Percentiles rank a stretch among this genome's conserved stretches.
phyloP scores from a whole-genome alignment of 2,113 vertebrate species.

The Corythoichthys intestinalis region DNA sequence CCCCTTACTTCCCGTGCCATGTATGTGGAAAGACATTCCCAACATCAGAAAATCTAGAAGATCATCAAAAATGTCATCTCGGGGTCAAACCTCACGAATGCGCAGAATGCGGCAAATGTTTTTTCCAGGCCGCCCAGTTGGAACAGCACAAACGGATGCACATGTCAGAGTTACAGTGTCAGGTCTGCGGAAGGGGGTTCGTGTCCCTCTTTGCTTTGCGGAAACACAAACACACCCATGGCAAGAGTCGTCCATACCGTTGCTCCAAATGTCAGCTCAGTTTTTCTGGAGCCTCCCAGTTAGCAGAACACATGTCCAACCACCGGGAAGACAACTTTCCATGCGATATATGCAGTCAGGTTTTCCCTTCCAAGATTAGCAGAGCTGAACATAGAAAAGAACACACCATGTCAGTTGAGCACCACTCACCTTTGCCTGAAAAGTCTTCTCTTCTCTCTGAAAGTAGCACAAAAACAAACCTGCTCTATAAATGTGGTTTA shows the following conservation, averaged over 20 bases:
- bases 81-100: slow-evolving; percentile 77
- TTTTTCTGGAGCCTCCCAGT: slow-evolving; percentile 61
- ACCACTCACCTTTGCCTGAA: slow-evolving; percentile 25
- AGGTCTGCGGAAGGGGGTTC: slow-evolving; percentile 73
- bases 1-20: slow-evolving; percentile 77
- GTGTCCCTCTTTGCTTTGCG: slow-evolving; percentile 71
- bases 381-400: slow-evolving; percentile 72
- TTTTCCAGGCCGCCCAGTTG: slow-evolving; percentile 71
- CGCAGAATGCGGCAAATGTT: slow-evolving; percentile 74
- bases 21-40: slow-evolving; percentile 77
- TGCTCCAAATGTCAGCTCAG: slow-evolving; percentile 71
- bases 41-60: slow-evolving; percentile 73
- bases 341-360: slow-evolving; percentile 72
- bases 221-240: slow-evolving; percentile 72
- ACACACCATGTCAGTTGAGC: slow-evolving; percentile 48
- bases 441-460: slow-evolving; percentile 15
- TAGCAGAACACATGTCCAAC: slow-evolving; percentile 71
- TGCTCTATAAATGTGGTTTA: slow-evolving; percentile 66
- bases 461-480: slow-evolving; percentile 31
- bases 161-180: slow-evolving; percentile 76
- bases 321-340: slow-evolving; percentile 76
- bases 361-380: slow-evolving; percentile 70
- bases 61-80: slow-evolving; percentile 76
- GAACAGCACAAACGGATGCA: slow-evolving; percentile 76
- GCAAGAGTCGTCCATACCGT: slow-evolving; percentile 63